Evolutionary conservation across 2,888 invertebrate species (phyloP).

Genomic region (Drosophila antonietae): DNA sequence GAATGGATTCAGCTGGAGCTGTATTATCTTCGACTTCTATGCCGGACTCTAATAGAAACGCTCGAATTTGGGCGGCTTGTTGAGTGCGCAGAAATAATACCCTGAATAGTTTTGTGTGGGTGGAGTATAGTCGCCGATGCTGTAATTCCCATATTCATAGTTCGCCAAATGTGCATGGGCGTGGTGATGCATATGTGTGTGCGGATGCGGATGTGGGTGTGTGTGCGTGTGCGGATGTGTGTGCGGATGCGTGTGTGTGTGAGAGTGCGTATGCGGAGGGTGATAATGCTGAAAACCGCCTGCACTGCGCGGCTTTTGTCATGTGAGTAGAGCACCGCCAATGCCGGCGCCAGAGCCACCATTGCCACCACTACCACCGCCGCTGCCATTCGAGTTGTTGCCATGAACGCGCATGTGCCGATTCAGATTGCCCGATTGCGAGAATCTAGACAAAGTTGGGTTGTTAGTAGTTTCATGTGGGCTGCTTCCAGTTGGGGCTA

Average conservation of each 20-base stretch:
- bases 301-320: constrained; percentile 86
- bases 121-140: constrained; percentile 83
- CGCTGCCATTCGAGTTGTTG: constrained; percentile 85
- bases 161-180: constrained; percentile 66
- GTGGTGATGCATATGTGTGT: constrained; percentile 49
- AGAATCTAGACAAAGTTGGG: constrained; percentile 87
- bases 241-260: constrained; percentile 58
- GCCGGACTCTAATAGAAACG: constrained; percentile 75
- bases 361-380: constrained; percentile 39
- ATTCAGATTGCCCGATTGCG: constrained; percentile 99
- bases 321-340: constrained; percentile 86
- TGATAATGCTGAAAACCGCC: constrained; percentile 84
- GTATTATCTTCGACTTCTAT: neutral
- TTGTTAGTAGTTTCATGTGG: constrained; percentile 22
- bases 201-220: constrained; percentile 41
- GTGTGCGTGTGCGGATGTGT: constrained; percentile 48
- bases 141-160: constrained; percentile 81
- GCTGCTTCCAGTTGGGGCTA: constrained; percentile 19
- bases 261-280: constrained; percentile 75
- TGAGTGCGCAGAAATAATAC: constrained; percentile 84
- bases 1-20: neutral
- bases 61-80: constrained; percentile 83
- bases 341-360: constrained; percentile 43
- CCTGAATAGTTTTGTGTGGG: constrained; percentile 84
- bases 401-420: constrained; percentile 99